Conservation (phyloP, 2,797 vertebrate genomes). For the Myripristis murdjan region DNA sequence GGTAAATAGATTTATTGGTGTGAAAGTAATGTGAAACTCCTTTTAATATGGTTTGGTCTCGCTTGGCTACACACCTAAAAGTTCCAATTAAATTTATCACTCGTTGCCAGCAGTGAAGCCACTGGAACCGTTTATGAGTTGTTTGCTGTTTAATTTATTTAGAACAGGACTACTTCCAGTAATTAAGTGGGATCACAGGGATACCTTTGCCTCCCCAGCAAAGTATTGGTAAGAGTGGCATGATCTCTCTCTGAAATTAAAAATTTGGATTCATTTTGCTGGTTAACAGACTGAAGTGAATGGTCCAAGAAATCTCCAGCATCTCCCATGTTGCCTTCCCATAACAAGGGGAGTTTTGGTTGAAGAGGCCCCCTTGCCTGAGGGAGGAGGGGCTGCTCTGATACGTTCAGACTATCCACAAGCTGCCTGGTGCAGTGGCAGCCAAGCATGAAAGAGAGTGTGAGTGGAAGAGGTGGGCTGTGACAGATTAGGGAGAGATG, state of each 20-base stretch:
- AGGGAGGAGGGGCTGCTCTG: slow-evolving; percentile 39
- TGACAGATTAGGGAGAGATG: slow-evolving; percentile 80
- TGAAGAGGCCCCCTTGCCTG: neutral
- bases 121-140: slow-evolving; percentile 53
- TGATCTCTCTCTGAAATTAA: slow-evolving; percentile 46
- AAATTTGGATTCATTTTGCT: slow-evolving; percentile 46
- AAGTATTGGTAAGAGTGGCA: slow-evolving; percentile 30
- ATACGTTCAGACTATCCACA: slow-evolving; percentile 46
- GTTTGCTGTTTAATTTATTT: slow-evolving; percentile 74
- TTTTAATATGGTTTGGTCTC: slow-evolving; percentile 70
- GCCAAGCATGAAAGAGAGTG: slow-evolving; percentile 63
- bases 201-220: slow-evolving; percentile 9
- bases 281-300: slow-evolving; percentile 28
- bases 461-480: slow-evolving; percentile 73
- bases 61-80: slow-evolving; percentile 70
- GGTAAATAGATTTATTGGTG: slow-evolving; percentile 69
- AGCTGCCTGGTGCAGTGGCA: slow-evolving; percentile 52
- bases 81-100: slow-evolving; percentile 79
- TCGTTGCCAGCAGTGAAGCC: slow-evolving; percentile 52
- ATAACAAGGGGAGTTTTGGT: neutral
- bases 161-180: slow-evolving; percentile 51
- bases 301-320: slow-evolving; percentile 39
- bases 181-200: slow-evolving; percentile 55
- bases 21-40: slow-evolving; percentile 65
- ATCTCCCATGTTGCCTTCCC: neutral